Evolutionary conservation across 2,797 vertebrate genomes (phyloP).

Genomic region (Chelonia mydas): DNA sequence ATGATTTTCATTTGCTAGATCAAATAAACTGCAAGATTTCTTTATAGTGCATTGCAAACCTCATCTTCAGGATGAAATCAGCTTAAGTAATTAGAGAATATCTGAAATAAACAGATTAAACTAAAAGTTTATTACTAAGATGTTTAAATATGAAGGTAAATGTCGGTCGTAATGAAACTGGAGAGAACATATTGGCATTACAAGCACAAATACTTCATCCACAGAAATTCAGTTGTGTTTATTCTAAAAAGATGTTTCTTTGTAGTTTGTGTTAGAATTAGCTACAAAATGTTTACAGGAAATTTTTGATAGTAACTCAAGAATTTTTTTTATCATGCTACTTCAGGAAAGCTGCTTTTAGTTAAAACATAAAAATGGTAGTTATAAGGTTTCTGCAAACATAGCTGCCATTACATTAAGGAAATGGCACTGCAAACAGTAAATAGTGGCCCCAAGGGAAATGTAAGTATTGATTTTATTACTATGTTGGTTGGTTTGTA

Average conservation of each 20-base stretch:
- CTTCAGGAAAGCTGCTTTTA: slow-evolving; percentile 86
- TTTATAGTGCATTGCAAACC: slow-evolving; percentile 28
- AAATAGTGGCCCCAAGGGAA: slow-evolving; percentile 87
- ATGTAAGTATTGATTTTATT: slow-evolving; percentile 91
- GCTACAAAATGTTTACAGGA: slow-evolving; percentile 65
- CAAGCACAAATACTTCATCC: slow-evolving; percentile 25
- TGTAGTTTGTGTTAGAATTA: slow-evolving; percentile 27
- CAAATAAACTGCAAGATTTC: slow-evolving; percentile 57
- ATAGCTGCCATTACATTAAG: slow-evolving; percentile 88
- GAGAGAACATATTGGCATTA: slow-evolving; percentile 36
- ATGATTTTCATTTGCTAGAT: slow-evolving; percentile 62
- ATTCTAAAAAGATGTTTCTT: slow-evolving; percentile 20
- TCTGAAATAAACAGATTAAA: slow-evolving; percentile 32
- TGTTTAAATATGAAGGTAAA: slow-evolving; percentile 62
- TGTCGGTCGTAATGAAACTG: slow-evolving; percentile 23
- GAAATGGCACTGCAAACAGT: slow-evolving; percentile 87
- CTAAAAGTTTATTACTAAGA: slow-evolving; percentile 49
- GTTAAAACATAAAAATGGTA: slow-evolving; percentile 87
- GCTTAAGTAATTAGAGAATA: slow-evolving; percentile 43
- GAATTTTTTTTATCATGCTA: slow-evolving; percentile 76
- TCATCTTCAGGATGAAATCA: slow-evolving; percentile 31
- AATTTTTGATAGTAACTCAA: slow-evolving; percentile 72
- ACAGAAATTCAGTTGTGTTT: slow-evolving; percentile 26
- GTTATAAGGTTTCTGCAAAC: slow-evolving; percentile 86
- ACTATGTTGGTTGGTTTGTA: slow-evolving; percentile 85